Evolutionary conservation across 1,140 invertebrate species (phyloP).

Genomic region (Hormaphis cornu): DNA sequence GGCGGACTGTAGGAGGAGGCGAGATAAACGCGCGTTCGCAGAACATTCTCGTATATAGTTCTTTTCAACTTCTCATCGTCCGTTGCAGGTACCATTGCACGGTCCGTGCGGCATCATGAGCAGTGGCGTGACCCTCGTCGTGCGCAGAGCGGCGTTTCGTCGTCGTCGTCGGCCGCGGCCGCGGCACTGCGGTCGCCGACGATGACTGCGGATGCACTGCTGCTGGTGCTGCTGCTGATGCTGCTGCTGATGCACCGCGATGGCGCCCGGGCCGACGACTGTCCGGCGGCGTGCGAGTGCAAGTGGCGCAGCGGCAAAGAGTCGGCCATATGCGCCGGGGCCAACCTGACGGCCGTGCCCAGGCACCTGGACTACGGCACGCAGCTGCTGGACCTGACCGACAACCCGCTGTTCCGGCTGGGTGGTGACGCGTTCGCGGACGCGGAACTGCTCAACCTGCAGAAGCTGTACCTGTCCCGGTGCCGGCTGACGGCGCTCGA

Average conservation of each 20-base stretch:
- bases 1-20: too few relatives aligned
- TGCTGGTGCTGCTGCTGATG: not conserved
- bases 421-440: slow-evolving; percentile 59
- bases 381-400: slow-evolving; percentile 64
- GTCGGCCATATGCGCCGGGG: slow-evolving; percentile 63
- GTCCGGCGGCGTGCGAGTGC: slow-evolving; percentile 65
- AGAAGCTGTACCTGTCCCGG: slow-evolving; percentile 61
- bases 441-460: slow-evolving; percentile 63
- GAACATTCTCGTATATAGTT: too few relatives aligned
- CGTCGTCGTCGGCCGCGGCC: not conserved
- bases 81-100: not conserved
- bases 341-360: slow-evolving; percentile 60
- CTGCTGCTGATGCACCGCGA: not conserved
- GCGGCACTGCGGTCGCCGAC: not conserved
- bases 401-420: slow-evolving; percentile 57
- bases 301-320: slow-evolving; percentile 79
- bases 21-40: too few relatives aligned
- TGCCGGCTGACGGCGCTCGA: slow-evolving; percentile 55
- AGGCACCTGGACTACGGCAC: slow-evolving; percentile 59
- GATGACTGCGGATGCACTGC: not conserved
- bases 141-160: too few relatives aligned
- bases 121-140: not conserved
- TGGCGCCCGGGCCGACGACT: slow-evolving; percentile 44
- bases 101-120: not conserved
- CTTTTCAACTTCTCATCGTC: too few relatives aligned